Evolutionary conservation across 2,113 vertebrate species (phyloP).

Genomic region (Poecilia latipinna): DNA sequence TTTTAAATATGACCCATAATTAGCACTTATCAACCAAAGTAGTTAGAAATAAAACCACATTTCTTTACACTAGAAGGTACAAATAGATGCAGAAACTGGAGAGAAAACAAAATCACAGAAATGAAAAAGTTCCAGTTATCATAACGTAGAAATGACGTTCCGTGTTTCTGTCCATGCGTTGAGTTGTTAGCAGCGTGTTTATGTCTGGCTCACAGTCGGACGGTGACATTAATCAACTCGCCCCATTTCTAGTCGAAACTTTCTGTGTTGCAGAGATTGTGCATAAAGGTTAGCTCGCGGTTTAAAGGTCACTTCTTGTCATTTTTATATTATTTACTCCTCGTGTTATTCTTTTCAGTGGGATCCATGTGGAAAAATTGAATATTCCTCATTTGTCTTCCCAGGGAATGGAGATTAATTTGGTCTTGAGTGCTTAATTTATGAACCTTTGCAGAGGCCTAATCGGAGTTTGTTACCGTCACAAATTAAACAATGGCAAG

Average conservation of each 20-base stretch:
- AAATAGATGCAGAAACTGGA: too few relatives aligned
- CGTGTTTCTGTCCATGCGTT: neutral
- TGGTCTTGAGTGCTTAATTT: slow-evolving; percentile 63
- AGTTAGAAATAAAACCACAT: too few relatives aligned
- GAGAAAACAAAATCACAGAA: neutral
- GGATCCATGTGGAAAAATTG: slow-evolving; percentile 50
- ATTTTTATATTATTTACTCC: slow-evolving; percentile 8
- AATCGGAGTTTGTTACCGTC: slow-evolving; percentile 73
- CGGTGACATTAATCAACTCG: slow-evolving; percentile 72
- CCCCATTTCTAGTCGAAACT: slow-evolving; percentile 58
- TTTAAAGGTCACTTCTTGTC: slow-evolving; percentile 22
- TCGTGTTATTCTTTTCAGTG: slow-evolving; percentile 25
- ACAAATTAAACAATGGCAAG: slow-evolving; percentile 74
- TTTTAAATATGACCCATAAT: too few relatives aligned
- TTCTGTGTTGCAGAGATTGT: slow-evolving; percentile 31
- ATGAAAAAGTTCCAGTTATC: neutral
- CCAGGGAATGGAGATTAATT: slow-evolving; percentile 66
- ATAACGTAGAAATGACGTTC: neutral
- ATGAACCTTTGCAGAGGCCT: slow-evolving; percentile 63
- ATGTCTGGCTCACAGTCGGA: slow-evolving; percentile 30
- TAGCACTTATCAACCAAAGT: too few relatives aligned
- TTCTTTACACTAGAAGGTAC: too few relatives aligned
- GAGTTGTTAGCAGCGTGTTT: slow-evolving; percentile 15
- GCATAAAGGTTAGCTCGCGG: slow-evolving; percentile 14
- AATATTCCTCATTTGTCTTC: slow-evolving; percentile 65